Conservation (phyloP, 2,113 vertebrate genomes). For the Oriolus oriolus region DNA sequence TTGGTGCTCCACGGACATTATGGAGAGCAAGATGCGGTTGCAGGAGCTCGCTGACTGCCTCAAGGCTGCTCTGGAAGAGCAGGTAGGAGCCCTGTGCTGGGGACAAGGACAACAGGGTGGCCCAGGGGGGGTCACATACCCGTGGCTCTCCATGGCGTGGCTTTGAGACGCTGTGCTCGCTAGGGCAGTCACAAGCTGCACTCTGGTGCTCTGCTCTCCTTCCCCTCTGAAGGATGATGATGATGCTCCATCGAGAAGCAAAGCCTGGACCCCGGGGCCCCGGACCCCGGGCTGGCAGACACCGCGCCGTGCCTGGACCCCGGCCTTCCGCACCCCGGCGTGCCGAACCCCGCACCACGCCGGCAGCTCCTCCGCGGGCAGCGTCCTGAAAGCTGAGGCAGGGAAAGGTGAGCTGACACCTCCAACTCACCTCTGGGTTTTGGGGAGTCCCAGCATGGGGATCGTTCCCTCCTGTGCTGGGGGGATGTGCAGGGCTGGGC, state of each 20-base stretch:
- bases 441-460: neutral
- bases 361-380: neutral
- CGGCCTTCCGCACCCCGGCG: accelerated
- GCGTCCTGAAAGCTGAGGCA: neutral
- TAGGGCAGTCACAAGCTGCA: neutral
- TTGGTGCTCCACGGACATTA: neutral
- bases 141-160: accelerated
- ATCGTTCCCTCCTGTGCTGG: accelerated
- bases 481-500: neutral
- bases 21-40: neutral
- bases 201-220: neutral
- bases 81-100: constrained; percentile 16
- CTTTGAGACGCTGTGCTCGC: neutral
- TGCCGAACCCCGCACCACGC: neutral
- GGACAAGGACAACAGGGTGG: neutral
- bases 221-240: constrained; percentile 7
- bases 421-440: neutral
- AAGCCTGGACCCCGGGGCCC: neutral
- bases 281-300: neutral
- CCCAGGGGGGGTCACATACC: accelerated
- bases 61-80: neutral
- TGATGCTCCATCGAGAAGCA: neutral
- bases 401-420: constrained; percentile 56
- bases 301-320: neutral
- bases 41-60: neutral